Evolutionary conservation across 2,888 invertebrate genomes (phyloP).

Genomic region (Latrodectus elegans): DNA sequence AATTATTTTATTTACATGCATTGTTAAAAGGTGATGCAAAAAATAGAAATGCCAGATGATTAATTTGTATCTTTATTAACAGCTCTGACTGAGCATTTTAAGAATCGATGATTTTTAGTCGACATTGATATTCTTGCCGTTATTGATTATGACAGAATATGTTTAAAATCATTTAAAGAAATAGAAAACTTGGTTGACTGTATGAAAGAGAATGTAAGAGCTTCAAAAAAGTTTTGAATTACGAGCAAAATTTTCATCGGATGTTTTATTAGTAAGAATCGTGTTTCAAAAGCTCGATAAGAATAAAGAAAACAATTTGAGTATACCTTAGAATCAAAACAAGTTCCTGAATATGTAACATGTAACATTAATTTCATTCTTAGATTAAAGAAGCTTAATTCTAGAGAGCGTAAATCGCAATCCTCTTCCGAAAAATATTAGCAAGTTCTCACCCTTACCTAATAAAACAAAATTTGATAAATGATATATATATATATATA

Average conservation of each 20-base stretch:
- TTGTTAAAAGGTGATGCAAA: constrained; percentile 14
- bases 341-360: constrained; percentile 1
- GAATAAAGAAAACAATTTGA: background rate
- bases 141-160: constrained; percentile 9
- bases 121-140: background rate
- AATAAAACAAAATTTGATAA: no score
- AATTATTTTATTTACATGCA: constrained; percentile 21
- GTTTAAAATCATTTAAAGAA: background rate
- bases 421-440: background rate
- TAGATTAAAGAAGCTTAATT: background rate
- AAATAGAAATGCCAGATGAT: constrained; percentile 4
- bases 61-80: background rate
- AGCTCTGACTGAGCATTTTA: background rate
- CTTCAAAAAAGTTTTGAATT: background rate
- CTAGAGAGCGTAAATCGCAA: background rate
- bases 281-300: background rate
- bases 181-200: background rate
- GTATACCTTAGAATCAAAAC: background rate
- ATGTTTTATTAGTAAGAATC: background rate
- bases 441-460: no score
- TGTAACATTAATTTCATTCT: background rate
- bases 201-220: background rate
- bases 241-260: background rate
- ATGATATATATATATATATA: no score
- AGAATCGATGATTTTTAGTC: background rate